Conservation (phyloP, 2,797 vertebrate species). For the Cygnus olor region DNA sequence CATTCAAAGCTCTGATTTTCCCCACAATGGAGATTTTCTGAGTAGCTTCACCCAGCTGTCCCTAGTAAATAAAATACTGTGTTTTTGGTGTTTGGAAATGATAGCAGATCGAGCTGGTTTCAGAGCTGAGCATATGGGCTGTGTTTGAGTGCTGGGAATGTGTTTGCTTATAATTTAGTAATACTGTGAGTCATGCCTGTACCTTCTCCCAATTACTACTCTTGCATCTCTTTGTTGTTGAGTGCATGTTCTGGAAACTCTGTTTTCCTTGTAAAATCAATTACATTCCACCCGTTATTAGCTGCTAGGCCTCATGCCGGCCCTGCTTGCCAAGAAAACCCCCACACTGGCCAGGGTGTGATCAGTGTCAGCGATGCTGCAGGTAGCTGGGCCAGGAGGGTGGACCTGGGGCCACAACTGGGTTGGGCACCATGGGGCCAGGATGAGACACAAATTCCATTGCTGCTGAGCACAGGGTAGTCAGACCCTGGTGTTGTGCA, state of each 20-base stretch:
- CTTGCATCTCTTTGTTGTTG: neutral
- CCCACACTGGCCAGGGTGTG: neutral
- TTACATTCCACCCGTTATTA: neutral
- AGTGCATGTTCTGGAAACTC: neutral
- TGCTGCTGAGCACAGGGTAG: neutral
- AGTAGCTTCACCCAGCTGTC: neutral
- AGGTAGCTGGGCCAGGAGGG: neutral
- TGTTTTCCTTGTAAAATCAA: neutral
- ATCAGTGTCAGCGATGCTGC: neutral
- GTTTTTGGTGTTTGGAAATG: neutral
- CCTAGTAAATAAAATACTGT: conserved; percentile 13
- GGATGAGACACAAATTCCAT: too few relatives aligned
- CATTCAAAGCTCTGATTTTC: neutral
- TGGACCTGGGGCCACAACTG: neutral
- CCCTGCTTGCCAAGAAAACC: neutral
- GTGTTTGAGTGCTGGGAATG: neutral
- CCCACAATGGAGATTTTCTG: neutral
- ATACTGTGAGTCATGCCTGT: neutral
- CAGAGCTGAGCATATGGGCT: neutral
- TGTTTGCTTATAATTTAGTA: neutral
- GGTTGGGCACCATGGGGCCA: neutral
- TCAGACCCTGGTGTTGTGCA: neutral
- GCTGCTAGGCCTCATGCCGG: neutral
- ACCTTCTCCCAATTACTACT: neutral
- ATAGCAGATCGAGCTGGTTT: neutral